Conservation (phyloP, 2,797 vertebrate genomes). For the Microchirus variegatus region DNA sequence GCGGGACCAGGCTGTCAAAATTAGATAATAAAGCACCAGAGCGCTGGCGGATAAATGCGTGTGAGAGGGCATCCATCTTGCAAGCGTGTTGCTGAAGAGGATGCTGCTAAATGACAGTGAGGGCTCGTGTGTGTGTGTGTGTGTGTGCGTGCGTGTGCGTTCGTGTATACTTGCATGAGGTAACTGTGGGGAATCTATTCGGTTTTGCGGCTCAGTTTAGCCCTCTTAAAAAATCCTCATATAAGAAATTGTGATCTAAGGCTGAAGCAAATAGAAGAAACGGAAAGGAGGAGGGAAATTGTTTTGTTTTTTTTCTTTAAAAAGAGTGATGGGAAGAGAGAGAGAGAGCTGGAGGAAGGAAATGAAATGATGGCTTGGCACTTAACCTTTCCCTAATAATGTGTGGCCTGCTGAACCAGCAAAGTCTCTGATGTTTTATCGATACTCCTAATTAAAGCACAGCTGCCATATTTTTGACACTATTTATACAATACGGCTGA, state of each 20-base stretch:
- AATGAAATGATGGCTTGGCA: constrained; percentile 74
- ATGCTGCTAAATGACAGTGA: constrained; percentile 80
- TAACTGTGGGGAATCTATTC: constrained; percentile 52
- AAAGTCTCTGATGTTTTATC: constrained; percentile 74
- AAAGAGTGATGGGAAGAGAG: constrained; percentile 25
- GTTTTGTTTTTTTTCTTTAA: constrained; percentile 1
- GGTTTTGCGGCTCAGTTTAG: constrained; percentile 52
- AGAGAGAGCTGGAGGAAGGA: constrained; percentile 48
- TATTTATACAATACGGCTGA: constrained; percentile 70
- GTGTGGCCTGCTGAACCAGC: constrained; percentile 79
- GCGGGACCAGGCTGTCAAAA: constrained; percentile 82
- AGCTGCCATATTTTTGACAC: constrained; percentile 72
- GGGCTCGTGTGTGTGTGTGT: constrained; percentile 43
- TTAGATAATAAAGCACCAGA: constrained; percentile 85
- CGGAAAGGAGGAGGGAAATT: constrained; percentile 6
- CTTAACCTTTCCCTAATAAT: constrained; percentile 82
- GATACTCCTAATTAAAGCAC: constrained; percentile 79
- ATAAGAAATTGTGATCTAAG: constrained; percentile 48
- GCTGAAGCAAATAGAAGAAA: constrained; percentile 26
- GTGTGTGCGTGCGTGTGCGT: constrained; percentile 24
- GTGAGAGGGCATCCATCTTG: constrained; percentile 84
- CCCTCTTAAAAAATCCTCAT: constrained; percentile 45
- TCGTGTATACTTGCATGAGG: constrained; percentile 18
- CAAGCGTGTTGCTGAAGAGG: constrained; percentile 76
- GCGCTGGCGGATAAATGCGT: constrained; percentile 78